Evolutionary conservation across 2,888 invertebrate species (phyloP), one percentile per base, ranked within the genome.

Genomic region (Saturnia japonica): DNA sequence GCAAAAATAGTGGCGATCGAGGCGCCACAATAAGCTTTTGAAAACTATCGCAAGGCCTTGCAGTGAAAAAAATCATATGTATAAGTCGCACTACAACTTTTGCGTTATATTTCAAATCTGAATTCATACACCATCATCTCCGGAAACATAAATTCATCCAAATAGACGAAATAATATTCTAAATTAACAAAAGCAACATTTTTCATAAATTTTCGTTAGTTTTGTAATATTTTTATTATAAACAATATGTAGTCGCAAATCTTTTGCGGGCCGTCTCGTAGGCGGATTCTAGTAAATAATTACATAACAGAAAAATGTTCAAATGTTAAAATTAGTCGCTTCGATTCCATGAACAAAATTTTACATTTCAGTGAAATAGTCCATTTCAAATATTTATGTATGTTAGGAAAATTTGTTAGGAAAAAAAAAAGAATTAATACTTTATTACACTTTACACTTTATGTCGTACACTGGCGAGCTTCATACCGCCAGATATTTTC

Each of bases 91-190:
- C 25, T 19, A 51, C 47, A 57, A 25, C 11, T 25, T 12, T 14
- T 28, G 57, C 57, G 28, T 34, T 34, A 34, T 57, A 22, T 19
- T n/a, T 19, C 51, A 45, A 16, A 47, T 47, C 22, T n/a, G 54
- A 62, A 34, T 34, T 62, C 60, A 62, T 28, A 40, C 1, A 19
- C 34, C 8, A 40, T 64, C 64, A 40, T 64, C 43, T 19, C 43
- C 62, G 69, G 69, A 62, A 64, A 69, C 69, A 69, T 69, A 69
- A 70, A 69, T 64, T 51, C 16, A 25, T 64, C 34, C 34, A 22
- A 34, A 51, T 40, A 51, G 42, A 70, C 67, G 54, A 42, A 54
- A 54, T 12, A 67, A 54, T 19, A 67, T 51, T 67, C 54, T 19
- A 70, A 70, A 67, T 54, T 67, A 66, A 70, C 42, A 66, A 70